A percentile compares a stretch with the other conserved stretches of the same genome.
Conservation (phyloP, 1,140 invertebrate genomes). For the Pantala flavescens region DNA sequence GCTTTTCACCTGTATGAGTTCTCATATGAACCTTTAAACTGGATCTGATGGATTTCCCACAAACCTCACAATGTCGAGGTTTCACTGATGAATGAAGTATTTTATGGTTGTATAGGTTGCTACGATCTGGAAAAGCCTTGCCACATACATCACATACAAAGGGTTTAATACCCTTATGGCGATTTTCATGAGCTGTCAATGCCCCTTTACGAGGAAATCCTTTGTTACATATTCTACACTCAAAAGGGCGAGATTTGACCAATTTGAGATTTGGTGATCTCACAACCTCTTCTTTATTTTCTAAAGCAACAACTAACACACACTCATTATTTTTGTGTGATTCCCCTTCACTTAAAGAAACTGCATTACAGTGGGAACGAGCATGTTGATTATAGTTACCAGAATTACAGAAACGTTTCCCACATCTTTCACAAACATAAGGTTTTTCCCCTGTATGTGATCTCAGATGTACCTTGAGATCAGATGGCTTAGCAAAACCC, state of each 20-base stretch:
- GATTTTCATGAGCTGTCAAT: background rate
- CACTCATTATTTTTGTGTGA: background rate
- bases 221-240: background rate
- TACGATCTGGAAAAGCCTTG: conserved; percentile 22
- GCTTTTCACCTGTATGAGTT: conserved; percentile 64
- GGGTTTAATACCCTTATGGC: conserved; percentile 21
- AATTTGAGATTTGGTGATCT: background rate
- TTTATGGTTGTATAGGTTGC: background rate
- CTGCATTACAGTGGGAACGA: background rate
- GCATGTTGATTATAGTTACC: conserved; percentile 15
- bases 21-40: conserved; percentile 52
- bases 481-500: conserved; percentile 42
- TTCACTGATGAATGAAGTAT: conserved; percentile 37
- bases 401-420: background rate
- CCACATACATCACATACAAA: conserved; percentile 25
- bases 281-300: background rate
- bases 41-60: conserved; percentile 42
- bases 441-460: conserved; percentile 59
- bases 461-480: conserved; percentile 50
- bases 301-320: background rate
- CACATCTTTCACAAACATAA: conserved; percentile 50
- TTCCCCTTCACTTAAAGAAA: background rate
- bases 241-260: background rate
- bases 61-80: conserved; percentile 46
- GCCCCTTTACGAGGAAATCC: background rate